Evolutionary conservation across 2,888 invertebrate species (phyloP).

Genomic region (Neria commutata): DNA sequence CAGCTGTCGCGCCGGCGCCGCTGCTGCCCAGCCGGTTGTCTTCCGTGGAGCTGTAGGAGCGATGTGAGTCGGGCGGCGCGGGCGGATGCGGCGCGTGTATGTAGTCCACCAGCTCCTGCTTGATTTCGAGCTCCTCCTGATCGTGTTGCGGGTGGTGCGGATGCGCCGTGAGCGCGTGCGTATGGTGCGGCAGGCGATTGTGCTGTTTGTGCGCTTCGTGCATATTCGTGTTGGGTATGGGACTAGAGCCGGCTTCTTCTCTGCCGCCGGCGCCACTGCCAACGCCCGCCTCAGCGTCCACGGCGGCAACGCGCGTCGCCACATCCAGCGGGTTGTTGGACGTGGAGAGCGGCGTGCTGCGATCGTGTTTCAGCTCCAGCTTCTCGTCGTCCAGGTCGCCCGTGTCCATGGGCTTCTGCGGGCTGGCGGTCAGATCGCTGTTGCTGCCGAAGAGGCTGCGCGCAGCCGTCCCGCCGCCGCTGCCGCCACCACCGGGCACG

Average conservation of each 20-base stretch:
- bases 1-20: conserved; percentile 26
- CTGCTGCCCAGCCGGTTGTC: conserved; percentile 47
- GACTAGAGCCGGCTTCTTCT: conserved; percentile 47
- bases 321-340: conserved; percentile 9
- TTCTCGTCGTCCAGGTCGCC: conserved; percentile 46
- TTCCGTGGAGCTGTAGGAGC: conserved; percentile 56
- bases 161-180: conserved; percentile 25
- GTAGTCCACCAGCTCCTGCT: conserved; percentile 56
- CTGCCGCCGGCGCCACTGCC: conserved; percentile 17
- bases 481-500: conserved; percentile 19
- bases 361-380: conserved; percentile 46
- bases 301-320: conserved; percentile 12
- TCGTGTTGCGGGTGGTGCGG: conserved; percentile 25
- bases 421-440: conserved; percentile 52
- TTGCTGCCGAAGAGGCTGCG: conserved; percentile 45
- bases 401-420: conserved; percentile 54
- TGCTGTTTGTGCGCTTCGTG: conserved; percentile 51
- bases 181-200: conserved; percentile 25
- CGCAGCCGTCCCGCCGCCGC: conserved; percentile 17
- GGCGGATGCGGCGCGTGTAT: conserved; percentile 52
- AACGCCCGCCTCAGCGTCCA: background rate
- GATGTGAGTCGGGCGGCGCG: conserved; percentile 53
- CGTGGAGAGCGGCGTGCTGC: conserved; percentile 39
- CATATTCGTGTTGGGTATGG: conserved; percentile 52
- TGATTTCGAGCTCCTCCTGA: conserved; percentile 53